These are phyloP conservation scores for Caenorhabditis sp. DNA, from an alignment of 2,888 invertebrate species.

Conservation along the genomic window DNA sequence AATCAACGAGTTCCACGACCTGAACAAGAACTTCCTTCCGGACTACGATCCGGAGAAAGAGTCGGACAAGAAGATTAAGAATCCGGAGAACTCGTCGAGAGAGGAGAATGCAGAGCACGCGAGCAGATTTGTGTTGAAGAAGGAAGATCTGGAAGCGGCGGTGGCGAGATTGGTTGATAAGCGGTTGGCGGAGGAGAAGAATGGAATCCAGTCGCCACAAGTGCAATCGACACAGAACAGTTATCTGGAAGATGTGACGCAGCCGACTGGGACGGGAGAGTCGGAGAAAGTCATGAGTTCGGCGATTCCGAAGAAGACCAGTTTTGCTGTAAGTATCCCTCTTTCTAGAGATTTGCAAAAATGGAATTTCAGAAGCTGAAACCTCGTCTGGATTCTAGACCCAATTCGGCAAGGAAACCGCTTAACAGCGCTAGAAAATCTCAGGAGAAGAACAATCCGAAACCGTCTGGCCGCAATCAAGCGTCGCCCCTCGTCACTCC, in stretches of 20 bases:
- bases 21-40: conserved; percentile 1
- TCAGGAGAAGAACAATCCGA: too few species aligned
- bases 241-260: background rate
- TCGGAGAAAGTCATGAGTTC: background rate
- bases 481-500: too few species aligned
- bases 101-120: conserved; percentile 1
- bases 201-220: too few species aligned
- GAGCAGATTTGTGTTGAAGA: conserved; percentile 18
- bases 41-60: conserved; percentile 9
- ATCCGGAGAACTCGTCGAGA: conserved; percentile 38
- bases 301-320: background rate
- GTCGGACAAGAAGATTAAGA: background rate
- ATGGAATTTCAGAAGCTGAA: background rate
- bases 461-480: too few species aligned
- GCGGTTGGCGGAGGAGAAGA: conserved; percentile 29
- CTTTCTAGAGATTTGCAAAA: too few species aligned
- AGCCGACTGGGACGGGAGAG: background rate
- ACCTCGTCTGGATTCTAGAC: background rate
- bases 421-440: too few species aligned
- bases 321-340: background rate
- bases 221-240: conserved; percentile 13
- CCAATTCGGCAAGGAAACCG: too few species aligned
- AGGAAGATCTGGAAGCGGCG: conserved; percentile 49
- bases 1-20: conserved; percentile 24
- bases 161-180: conserved; percentile 50